Percentiles rank a stretch among this genome's conserved stretches.
These are phyloP conservation scores for Drosophila stalkeri DNA, from an alignment of 2,888 invertebrate genomes.

Conservation along the genomic window DNA sequence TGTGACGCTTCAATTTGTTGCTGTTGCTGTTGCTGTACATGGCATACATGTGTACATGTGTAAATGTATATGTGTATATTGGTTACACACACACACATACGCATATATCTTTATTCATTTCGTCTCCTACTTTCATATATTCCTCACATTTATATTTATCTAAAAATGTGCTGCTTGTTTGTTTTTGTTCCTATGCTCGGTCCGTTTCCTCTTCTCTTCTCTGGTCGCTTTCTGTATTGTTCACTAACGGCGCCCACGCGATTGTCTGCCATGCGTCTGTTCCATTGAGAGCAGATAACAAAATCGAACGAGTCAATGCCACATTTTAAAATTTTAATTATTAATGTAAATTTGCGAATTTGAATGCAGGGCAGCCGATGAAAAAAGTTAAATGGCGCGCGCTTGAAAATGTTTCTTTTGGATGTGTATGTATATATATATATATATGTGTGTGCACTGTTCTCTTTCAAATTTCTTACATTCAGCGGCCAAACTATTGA, in stretches of 20 bases:
- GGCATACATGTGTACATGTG: neutral
- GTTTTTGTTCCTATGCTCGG: conserved; percentile 56
- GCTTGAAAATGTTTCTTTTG: neutral
- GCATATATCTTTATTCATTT: conserved; percentile 43
- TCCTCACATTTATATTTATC: conserved; percentile 71
- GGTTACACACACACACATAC: conserved; percentile 6
- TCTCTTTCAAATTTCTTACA: conserved; percentile 31
- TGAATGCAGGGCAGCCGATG: conserved; percentile 41
- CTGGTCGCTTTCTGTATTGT: conserved; percentile 37
- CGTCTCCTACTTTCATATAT: conserved; percentile 53
- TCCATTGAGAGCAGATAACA: conserved; percentile 30
- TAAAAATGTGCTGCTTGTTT: conserved; percentile 67
- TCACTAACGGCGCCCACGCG: conserved; percentile 57
- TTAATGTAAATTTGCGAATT: conserved; percentile 43
- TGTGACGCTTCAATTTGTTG: conserved; percentile 72
- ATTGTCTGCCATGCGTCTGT: conserved; percentile 71
- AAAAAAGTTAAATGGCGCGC: conserved; percentile 10
- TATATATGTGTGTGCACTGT: conserved; percentile 32
- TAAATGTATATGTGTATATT: neutral
- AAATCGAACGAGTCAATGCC: conserved; percentile 56
- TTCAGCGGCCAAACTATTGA: conserved; percentile 20
- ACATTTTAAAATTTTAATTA: conserved; percentile 46
- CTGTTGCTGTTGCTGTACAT: conserved; percentile 56
- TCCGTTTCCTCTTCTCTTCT: conserved; percentile 38
- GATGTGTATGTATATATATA: neutral